Evolutionary conservation across 2,113 vertebrate genomes (phyloP), one percentile per base, ranked within the genome.

Genomic region (Rutilus rutilus): DNA sequence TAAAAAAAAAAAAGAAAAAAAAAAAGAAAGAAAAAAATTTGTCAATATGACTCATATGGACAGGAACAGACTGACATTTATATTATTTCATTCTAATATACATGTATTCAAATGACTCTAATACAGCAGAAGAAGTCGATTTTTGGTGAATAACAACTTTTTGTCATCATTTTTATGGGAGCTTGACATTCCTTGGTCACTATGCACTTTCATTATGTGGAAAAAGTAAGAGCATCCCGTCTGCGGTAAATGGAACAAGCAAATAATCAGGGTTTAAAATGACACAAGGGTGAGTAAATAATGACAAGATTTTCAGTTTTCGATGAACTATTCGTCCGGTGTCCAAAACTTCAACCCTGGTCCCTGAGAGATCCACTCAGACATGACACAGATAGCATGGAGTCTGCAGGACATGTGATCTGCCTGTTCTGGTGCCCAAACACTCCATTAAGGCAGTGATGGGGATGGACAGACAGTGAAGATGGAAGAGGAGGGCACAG

Each of bases 401-500:
- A 57, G 47, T 54, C 47, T 17, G 33, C 17, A 0, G 27, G 80
- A 62, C 74, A 85, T 67, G 23, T 25, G 71, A 80, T 73, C 84
- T 9, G 76, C 10, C 78, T 52, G 71, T 85, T 78, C 23, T 67
- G 52, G 23, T 67, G 54, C 73, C 71, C n/a, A 42, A 65, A 78
- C 77, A 65, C 82, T 78, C 65, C 84, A 86, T 86, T 82, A 83
- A 60, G 84, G 36, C 10, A 42, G 57, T 81, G 60, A 79, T 81
- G 85, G 50, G 79, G 76, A 84, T 5, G 9, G 30, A 45, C 27
- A 69, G 84, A 88, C 45, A 71, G 82, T 62, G 81, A 78, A 8
- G 52, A 75, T 5, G 42, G 90, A 59, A 87, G 89, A 89, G 89
- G 85, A 85, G 86, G 86, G 73, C 42, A 71, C 87, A 86, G 88